Conservation (phyloP, 1,140 invertebrate species). For the Diachasmimorpha longicaudata region DNA sequence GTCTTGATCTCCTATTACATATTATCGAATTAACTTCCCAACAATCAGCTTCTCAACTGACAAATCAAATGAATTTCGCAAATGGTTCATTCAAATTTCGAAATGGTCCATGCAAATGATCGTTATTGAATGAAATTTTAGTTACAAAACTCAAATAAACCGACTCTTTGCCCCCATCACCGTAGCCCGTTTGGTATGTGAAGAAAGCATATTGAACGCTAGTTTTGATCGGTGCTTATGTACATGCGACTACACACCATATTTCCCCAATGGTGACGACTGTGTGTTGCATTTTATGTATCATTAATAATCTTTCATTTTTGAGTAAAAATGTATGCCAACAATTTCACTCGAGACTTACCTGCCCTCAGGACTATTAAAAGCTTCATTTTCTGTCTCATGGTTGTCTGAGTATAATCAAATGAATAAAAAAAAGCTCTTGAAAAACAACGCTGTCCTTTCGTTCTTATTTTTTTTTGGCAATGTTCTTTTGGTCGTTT, state of each 20-base stretch:
- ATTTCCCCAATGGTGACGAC: background rate
- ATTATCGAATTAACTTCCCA: background rate
- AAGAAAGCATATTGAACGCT: background rate
- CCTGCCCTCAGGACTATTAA: background rate
- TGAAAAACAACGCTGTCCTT: slow-evolving; percentile 33
- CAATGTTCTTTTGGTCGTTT: slow-evolving; percentile 29
- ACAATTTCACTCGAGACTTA: background rate
- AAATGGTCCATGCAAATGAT: background rate
- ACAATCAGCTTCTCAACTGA: background rate
- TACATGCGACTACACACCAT: background rate
- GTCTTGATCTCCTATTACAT: slow-evolving; percentile 77
- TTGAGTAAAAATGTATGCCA: background rate
- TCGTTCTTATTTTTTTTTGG: slow-evolving; percentile 6
- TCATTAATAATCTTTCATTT: background rate
- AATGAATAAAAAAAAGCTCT: background rate
- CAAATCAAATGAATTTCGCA: background rate
- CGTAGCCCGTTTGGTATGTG: background rate
- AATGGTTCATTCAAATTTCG: background rate
- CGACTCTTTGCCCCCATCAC: background rate
- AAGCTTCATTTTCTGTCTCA: background rate
- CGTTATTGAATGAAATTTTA: background rate
- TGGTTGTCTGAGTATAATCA: background rate
- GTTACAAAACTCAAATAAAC: background rate
- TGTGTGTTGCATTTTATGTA: background rate
- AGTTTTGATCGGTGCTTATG: background rate